Evolutionary conservation across 2,113 vertebrate genomes (phyloP).

Genomic region (Crotalus tigris): DNA sequence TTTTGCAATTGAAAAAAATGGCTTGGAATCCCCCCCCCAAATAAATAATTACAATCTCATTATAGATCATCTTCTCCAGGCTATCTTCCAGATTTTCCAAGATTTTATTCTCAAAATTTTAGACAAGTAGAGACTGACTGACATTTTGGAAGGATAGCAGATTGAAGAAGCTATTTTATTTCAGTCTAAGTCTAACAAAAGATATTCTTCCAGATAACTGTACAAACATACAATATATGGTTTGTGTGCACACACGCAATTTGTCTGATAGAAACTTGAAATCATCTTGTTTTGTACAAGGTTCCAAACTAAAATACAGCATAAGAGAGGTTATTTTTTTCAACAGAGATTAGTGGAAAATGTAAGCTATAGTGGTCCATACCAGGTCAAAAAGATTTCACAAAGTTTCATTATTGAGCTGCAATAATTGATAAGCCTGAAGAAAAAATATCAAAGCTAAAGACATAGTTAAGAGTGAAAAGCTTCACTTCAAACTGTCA

Average conservation of each 20-base stretch:
- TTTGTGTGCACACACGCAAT: background rate
- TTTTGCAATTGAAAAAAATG: background rate
- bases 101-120: background rate
- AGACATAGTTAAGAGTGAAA: slow-evolving; percentile 56
- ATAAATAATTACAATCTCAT: background rate
- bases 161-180: background rate
- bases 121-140: background rate
- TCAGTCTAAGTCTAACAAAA: background rate
- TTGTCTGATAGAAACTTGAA: background rate
- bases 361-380: background rate
- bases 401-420: background rate
- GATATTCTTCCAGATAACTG: background rate
- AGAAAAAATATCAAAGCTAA: slow-evolving; percentile 36
- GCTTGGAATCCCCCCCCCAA: too few species aligned
- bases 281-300: background rate
- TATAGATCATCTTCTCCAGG: background rate
- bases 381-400: background rate
- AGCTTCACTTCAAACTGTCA: slow-evolving; percentile 40
- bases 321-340: background rate
- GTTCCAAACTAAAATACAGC: background rate
- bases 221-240: background rate
- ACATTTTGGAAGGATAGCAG: background rate
- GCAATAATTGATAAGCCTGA: slow-evolving; percentile 13
- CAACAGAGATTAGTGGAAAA: background rate
- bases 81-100: background rate